phyloP scores from a whole-genome alignment of 2,888 invertebrate genomes.

The Ptilodon capucinus region DNA sequence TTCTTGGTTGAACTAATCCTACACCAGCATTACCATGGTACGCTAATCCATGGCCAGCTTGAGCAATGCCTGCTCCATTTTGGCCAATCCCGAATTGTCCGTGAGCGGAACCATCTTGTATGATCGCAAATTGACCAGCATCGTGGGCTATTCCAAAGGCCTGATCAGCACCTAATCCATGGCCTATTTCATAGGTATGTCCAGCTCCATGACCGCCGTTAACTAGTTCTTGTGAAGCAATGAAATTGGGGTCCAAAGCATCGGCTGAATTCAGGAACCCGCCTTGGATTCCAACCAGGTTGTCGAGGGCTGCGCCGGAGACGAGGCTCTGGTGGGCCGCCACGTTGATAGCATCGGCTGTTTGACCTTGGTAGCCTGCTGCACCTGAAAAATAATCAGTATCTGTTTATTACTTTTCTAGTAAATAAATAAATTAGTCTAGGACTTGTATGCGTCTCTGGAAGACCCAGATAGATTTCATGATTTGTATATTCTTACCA shows the following conservation, averaged over 20 bases:
- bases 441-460: not conserved
- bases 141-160: not conserved
- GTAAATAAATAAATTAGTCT: not conserved
- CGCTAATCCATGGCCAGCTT: slow-evolving; percentile 23
- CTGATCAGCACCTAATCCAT: slow-evolving; percentile 14
- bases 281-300: slow-evolving; percentile 72
- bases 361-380: slow-evolving; percentile 71
- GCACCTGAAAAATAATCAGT: slow-evolving; percentile 56
- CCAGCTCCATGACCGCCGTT: slow-evolving; percentile 33
- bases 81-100: slow-evolving; percentile 3
- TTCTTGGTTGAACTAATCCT: slow-evolving; percentile 63
- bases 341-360: slow-evolving; percentile 73
- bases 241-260: slow-evolving; percentile 65
- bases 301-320: slow-evolving; percentile 71
- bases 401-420: not conserved
- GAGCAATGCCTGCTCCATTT: slow-evolving; percentile 6
- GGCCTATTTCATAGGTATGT: slow-evolving; percentile 33
- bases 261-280: slow-evolving; percentile 61
- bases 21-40: slow-evolving; percentile 39
- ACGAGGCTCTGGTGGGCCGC: slow-evolving; percentile 74
- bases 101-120: slow-evolving; percentile 11
- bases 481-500: slow-evolving; percentile 43
- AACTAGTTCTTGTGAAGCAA: slow-evolving; percentile 64
- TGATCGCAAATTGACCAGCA: not conserved
- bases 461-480: no score